phyloP scores from a whole-genome alignment of 2,888 invertebrate genomes.

The Cantharis nigra region DNA sequence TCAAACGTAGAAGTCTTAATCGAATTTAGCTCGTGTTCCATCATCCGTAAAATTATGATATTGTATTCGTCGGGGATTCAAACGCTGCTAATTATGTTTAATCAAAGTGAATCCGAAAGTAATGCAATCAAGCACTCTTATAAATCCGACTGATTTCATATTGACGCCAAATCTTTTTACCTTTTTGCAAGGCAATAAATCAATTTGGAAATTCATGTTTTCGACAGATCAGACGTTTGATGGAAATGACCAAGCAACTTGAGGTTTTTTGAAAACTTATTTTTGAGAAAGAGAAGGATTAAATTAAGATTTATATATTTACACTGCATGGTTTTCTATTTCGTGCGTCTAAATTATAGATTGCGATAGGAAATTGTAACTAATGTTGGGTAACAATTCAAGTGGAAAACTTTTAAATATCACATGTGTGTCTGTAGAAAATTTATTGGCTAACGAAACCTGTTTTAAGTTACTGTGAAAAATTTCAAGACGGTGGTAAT shows the following conservation, averaged over 20 bases:
- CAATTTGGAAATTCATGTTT: background rate
- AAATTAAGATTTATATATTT: slow-evolving; percentile 6
- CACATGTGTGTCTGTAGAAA: background rate
- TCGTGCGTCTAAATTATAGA: background rate
- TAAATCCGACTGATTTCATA: background rate
- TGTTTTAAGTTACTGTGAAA: background rate
- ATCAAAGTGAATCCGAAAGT: slow-evolving; percentile 16
- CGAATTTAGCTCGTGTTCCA: background rate
- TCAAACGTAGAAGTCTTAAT: background rate
- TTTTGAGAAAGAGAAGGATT: background rate
- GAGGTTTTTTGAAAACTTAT: background rate
- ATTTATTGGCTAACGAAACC: background rate
- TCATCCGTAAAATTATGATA: slow-evolving; percentile 13
- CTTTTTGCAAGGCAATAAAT: background rate
- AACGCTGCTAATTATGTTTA: slow-evolving; percentile 14
- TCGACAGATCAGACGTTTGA: background rate
- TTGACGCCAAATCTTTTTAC: background rate
- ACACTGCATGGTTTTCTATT: background rate
- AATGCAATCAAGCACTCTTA: slow-evolving; percentile 11
- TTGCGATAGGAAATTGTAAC: slow-evolving; percentile 13
- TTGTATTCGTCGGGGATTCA: slow-evolving; percentile 9
- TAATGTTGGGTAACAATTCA: slow-evolving; percentile 15
- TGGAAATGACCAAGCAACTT: too few species aligned
- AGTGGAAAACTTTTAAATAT: slow-evolving; percentile 19
- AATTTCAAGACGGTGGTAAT: background rate